Conservation (phyloP, 1,140 invertebrate species). For the Micrasema minimum region DNA sequence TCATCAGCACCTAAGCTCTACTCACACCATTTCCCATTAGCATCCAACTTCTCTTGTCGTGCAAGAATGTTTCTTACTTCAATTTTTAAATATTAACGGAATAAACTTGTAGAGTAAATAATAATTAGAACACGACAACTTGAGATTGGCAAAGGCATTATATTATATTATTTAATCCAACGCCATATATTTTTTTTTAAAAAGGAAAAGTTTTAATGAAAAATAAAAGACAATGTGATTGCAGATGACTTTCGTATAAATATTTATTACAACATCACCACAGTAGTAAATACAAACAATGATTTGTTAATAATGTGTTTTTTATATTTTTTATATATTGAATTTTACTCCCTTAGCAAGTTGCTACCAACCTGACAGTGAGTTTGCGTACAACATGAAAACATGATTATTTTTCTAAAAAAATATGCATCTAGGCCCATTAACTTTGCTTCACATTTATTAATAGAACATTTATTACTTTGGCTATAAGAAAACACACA, state of each 20-base stretch:
- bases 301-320: constrained; percentile 40
- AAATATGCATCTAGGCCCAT: constrained; percentile 41
- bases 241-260: constrained; percentile 50
- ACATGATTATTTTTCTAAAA: constrained; percentile 38
- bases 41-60: no score
- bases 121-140: no score
- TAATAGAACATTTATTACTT: constrained; percentile 38
- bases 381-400: constrained; percentile 34
- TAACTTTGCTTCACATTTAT: constrained; percentile 34
- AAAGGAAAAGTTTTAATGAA: background rate
- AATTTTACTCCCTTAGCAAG: constrained; percentile 3
- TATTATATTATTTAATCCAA: background rate
- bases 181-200: background rate
- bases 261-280: constrained; percentile 53
- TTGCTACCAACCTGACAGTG: background rate
- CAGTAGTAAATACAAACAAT: constrained; percentile 49
- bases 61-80: no score
- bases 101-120: no score
- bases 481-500: constrained; percentile 39
- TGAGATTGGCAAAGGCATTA: background rate
- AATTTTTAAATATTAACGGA: no score
- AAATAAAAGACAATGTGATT: constrained; percentile 29
- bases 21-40: no score
- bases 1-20: no score
- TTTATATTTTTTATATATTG: constrained; percentile 20